These are phyloP conservation scores for Papilio protenor DNA, from an alignment of 2,888 invertebrate genomes.

Conservation along the genomic window DNA sequence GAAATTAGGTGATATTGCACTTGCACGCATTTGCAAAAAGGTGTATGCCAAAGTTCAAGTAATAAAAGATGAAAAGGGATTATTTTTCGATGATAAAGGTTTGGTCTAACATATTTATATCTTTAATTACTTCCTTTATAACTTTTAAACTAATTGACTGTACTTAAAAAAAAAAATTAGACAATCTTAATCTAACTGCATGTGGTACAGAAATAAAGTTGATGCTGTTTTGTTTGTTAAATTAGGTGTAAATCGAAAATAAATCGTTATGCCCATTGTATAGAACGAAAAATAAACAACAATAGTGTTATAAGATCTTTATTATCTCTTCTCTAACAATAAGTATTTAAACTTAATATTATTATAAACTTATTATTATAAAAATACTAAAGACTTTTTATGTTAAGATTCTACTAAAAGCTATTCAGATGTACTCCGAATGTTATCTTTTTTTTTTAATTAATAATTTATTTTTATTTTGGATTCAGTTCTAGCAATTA, in stretches of 20 bases:
- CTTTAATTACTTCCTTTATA: background rate
- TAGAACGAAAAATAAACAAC: background rate
- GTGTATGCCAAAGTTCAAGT: conserved; percentile 74
- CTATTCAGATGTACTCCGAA: too few relatives aligned
- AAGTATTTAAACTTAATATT: background rate
- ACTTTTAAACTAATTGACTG: background rate
- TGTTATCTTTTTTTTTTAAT: background rate
- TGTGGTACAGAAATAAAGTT: background rate
- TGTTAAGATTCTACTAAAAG: background rate
- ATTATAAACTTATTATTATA: too few relatives aligned
- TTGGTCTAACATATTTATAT: conserved; percentile 42
- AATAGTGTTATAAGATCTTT: background rate
- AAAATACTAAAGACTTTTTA: background rate
- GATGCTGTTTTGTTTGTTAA: background rate
- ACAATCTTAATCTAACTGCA: background rate
- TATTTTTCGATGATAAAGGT: conserved; percentile 78
- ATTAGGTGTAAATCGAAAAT: background rate
- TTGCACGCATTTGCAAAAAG: conserved; percentile 72
- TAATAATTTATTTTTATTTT: background rate
- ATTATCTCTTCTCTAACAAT: background rate
- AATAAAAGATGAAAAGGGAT: conserved; percentile 72
- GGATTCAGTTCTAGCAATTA: conserved; percentile 70
- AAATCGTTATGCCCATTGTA: background rate
- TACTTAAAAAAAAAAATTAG: background rate
- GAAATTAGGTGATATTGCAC: conserved; percentile 75